These are phyloP conservation scores for Theocolax elegans DNA, from an alignment of 1,140 invertebrate genomes.

Conservation along the genomic window DNA sequence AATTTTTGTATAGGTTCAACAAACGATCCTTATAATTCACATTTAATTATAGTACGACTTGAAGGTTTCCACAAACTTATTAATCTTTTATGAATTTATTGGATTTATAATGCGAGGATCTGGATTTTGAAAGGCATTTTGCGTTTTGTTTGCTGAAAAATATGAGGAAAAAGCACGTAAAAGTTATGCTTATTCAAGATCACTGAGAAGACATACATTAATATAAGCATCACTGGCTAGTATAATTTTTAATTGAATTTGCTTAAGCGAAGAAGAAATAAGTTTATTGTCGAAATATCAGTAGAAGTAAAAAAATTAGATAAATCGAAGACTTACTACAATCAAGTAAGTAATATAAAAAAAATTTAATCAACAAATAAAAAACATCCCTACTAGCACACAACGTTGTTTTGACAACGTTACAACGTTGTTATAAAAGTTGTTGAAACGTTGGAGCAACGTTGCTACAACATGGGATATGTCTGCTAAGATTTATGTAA, in stretches of 20 bases:
- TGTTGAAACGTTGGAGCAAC: too few relatives aligned
- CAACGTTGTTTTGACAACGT: too few relatives aligned
- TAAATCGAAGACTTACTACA: too few relatives aligned
- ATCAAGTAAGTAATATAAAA: too few relatives aligned
- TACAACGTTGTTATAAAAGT: too few relatives aligned
- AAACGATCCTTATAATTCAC: neutral
- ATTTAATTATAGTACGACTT: conserved; percentile 9
- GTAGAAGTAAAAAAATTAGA: too few relatives aligned
- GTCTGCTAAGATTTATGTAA: too few relatives aligned
- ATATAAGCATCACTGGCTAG: conserved; percentile 41
- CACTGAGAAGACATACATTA: conserved; percentile 59
- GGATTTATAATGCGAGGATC: conserved; percentile 55
- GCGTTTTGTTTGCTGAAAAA: conserved; percentile 50
- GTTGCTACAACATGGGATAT: too few relatives aligned
- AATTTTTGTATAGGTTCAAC: neutral
- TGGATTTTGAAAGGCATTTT: conserved; percentile 54
- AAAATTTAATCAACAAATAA: too few relatives aligned
- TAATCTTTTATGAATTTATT: conserved; percentile 35
- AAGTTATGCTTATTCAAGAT: conserved; percentile 59
- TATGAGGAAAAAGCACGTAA: conserved; percentile 56
- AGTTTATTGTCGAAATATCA: too few relatives aligned
- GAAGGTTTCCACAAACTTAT: conserved; percentile 11
- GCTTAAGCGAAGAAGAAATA: conserved; percentile 19
- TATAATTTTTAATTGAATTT: neutral
- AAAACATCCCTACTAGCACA: too few relatives aligned